Conservation (phyloP, 2,888 invertebrate species). For the Tenthredo distinguenda region DNA sequence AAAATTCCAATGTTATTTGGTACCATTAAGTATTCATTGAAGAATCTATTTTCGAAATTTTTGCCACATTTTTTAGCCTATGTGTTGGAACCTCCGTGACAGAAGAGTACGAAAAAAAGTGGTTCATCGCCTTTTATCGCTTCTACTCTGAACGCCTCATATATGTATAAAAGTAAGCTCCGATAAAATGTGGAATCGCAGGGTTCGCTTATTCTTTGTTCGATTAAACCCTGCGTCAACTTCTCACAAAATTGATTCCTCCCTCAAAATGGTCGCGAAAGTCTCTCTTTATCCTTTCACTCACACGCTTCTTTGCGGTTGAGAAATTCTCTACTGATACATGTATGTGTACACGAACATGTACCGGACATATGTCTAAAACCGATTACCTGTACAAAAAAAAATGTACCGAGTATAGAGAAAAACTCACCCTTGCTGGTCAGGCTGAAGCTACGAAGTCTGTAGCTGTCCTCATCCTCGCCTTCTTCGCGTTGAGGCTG, state of each 20-base stretch:
- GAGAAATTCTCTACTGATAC: neutral
- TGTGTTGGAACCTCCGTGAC: neutral
- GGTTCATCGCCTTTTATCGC: neutral
- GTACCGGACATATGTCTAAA: neutral
- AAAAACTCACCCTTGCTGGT: constrained; percentile 90
- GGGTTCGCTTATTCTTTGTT: neutral
- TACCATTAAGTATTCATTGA: no score
- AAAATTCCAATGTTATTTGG: neutral
- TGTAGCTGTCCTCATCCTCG: constrained; percentile 92
- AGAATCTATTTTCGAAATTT: neutral
- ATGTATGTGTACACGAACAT: neutral
- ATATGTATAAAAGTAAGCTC: constrained; percentile 7
- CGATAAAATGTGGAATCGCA: constrained; percentile 6
- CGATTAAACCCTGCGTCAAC: constrained; percentile 14
- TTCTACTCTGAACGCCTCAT: neutral
- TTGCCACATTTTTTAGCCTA: neutral
- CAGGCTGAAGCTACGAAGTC: constrained; percentile 95
- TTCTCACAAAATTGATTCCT: constrained; percentile 6
- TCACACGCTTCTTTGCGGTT: neutral
- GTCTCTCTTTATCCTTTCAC: neutral
- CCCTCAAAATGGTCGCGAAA: neutral
- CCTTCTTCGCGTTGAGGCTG: constrained; percentile 89
- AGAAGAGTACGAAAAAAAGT: neutral
- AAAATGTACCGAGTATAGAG: neutral
- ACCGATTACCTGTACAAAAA: neutral